Evolutionary conservation across 2,113 vertebrate genomes (phyloP).

Genomic region (Corapipo altera): DNA sequence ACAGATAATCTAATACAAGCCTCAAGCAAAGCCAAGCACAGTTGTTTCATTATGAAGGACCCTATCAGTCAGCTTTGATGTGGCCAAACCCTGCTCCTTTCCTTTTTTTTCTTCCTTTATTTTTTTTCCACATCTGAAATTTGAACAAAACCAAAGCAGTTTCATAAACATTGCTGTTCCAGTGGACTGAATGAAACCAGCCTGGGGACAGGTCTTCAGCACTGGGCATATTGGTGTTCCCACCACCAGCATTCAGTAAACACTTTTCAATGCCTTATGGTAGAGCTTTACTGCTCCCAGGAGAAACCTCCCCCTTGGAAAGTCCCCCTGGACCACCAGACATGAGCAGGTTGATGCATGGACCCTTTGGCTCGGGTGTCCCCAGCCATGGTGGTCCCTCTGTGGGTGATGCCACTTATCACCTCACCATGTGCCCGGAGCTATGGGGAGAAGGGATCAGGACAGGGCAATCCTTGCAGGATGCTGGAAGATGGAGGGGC

Average conservation of each 20-base stretch:
- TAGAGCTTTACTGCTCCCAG: neutral
- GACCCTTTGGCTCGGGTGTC: rapidly evolving
- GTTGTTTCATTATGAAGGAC: slow-evolving; percentile 23
- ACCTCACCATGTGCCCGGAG: neutral
- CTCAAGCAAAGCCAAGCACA: slow-evolving; percentile 24
- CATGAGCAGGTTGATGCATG: rapidly evolving
- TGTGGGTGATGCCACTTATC: neutral
- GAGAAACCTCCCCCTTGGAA: neutral
- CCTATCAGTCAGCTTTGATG: neutral
- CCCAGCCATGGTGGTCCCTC: neutral
- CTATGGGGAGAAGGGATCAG: neutral
- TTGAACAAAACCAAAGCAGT: neutral
- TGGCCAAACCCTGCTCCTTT: neutral
- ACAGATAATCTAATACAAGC: slow-evolving; percentile 35
- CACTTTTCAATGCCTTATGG: neutral
- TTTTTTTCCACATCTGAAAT: neutral
- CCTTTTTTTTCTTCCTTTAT: neutral
- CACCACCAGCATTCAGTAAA: neutral
- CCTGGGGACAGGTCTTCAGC: neutral
- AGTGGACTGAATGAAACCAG: neutral
- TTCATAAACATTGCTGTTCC: neutral
- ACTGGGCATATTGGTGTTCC: neutral
- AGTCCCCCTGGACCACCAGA: neutral
- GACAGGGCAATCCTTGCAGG: neutral
- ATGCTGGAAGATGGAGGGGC: neutral